A percentile compares a stretch with the other conserved stretches of the same genome.
phyloP scores from a whole-genome alignment of 1,140 invertebrate genomes.

The Cherax quadricarinatus region DNA sequence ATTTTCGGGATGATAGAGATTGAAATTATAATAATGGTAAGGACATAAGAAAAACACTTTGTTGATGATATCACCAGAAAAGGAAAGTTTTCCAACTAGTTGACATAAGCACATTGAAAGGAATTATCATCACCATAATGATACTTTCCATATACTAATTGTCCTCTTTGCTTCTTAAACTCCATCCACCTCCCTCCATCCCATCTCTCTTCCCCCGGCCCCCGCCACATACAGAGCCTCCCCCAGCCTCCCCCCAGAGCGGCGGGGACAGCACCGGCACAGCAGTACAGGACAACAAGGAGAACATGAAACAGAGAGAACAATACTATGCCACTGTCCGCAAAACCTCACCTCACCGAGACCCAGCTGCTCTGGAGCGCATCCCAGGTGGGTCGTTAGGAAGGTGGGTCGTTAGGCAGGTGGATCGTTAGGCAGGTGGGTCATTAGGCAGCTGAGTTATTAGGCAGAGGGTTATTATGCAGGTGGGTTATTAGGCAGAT shows the following conservation, averaged over 20 bases:
- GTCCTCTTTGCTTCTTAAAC: too few relatives aligned
- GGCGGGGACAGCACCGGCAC: constrained; percentile 71
- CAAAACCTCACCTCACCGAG: constrained; percentile 78
- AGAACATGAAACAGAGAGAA: constrained; percentile 80
- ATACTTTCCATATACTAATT: too few relatives aligned
- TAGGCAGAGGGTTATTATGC: too few relatives aligned
- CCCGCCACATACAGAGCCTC: not conserved
- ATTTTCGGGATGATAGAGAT: too few relatives aligned
- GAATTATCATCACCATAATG: too few relatives aligned
- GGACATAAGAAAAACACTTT: too few relatives aligned
- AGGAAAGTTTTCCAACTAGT: too few relatives aligned
- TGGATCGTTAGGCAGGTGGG: not conserved
- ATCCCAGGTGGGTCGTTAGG: constrained; percentile 78
- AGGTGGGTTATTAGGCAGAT: too few relatives aligned
- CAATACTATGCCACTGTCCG: constrained; percentile 81
- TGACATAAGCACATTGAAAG: too few relatives aligned
- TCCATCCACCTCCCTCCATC: not conserved
- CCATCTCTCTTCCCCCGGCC: not conserved
- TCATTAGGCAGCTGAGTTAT: too few relatives aligned
- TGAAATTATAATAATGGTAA: too few relatives aligned
- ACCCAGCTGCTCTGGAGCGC: constrained; percentile 77
- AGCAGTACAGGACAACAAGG: constrained; percentile 78
- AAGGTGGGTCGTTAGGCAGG: not conserved
- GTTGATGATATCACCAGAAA: too few relatives aligned
- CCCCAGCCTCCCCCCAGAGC: constrained; percentile 15